Evolutionary conservation across 2,797 vertebrate species (phyloP).

Genomic region (Cygnus olor): DNA sequence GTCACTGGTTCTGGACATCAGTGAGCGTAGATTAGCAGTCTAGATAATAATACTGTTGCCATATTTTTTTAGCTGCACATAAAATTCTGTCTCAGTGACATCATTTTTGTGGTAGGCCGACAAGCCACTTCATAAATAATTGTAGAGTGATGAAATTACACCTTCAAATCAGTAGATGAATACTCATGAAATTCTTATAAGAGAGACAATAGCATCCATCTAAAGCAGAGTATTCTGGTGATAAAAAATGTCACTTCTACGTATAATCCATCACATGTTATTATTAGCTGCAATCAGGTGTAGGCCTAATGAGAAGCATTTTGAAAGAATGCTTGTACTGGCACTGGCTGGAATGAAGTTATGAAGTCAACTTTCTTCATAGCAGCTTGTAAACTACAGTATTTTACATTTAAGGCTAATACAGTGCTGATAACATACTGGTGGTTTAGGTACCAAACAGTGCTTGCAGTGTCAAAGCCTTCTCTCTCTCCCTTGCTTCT

Average conservation of each 20-base stretch:
- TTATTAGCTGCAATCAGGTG: neutral
- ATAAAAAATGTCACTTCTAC: neutral
- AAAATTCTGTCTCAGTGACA: neutral
- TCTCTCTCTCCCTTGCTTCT: neutral
- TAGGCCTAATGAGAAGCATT: neutral
- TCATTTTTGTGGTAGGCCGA: neutral
- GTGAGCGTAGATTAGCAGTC: neutral
- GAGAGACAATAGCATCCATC: neutral
- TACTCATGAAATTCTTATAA: neutral
- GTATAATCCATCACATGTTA: neutral
- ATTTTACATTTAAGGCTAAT: neutral
- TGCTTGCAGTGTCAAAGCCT: neutral
- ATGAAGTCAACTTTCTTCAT: neutral
- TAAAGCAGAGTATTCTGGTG: neutral
- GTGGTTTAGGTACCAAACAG: neutral
- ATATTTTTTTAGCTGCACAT: constrained; percentile 6
- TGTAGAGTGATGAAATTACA: neutral
- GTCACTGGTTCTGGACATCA: neutral
- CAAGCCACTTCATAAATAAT: neutral
- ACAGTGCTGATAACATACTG: neutral
- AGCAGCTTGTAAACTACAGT: accelerated
- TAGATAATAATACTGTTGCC: neutral
- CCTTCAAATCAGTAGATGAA: neutral
- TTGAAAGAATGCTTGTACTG: neutral
- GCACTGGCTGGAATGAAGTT: neutral